phyloP scores from a whole-genome alignment of 2,113 vertebrate genomes.

The Pteronura brasiliensis region DNA sequence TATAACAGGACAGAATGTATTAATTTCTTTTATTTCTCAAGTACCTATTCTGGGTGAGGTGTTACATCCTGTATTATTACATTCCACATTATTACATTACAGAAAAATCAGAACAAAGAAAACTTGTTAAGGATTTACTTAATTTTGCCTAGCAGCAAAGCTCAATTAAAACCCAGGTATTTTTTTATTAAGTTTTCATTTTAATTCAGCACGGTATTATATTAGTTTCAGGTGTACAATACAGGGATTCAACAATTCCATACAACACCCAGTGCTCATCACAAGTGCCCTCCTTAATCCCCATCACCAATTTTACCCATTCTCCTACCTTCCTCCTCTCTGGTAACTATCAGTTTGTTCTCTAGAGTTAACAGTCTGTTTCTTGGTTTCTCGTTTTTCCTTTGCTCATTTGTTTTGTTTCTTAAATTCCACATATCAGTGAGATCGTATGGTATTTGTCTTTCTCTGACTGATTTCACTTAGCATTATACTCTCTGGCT shows the following conservation, averaged over 20 bases:
- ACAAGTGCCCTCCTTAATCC: neutral
- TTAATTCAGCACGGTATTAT: neutral
- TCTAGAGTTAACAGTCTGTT: neutral
- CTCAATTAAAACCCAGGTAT: neutral
- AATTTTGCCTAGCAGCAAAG: neutral
- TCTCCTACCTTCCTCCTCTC: neutral
- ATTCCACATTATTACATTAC: neutral
- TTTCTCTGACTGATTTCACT: neutral
- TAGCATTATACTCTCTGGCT: neutral
- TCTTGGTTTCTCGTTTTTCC: neutral
- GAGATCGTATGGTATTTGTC: neutral
- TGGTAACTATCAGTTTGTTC: neutral
- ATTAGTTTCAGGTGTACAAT: neutral
- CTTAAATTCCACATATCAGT: neutral
- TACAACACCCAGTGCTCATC: neutral
- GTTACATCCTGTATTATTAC: neutral
- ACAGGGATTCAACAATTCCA: neutral
- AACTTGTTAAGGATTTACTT: neutral
- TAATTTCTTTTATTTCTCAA: conserved; percentile 3
- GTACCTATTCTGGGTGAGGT: neutral
- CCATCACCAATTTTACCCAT: neutral
- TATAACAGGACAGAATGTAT: neutral
- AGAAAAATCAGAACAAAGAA: conserved; percentile 6
- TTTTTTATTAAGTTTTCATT: neutral
- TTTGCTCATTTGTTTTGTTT: neutral